Evolutionary conservation across 2,797 vertebrate genomes (phyloP).

Genomic region (Periparus ater): DNA sequence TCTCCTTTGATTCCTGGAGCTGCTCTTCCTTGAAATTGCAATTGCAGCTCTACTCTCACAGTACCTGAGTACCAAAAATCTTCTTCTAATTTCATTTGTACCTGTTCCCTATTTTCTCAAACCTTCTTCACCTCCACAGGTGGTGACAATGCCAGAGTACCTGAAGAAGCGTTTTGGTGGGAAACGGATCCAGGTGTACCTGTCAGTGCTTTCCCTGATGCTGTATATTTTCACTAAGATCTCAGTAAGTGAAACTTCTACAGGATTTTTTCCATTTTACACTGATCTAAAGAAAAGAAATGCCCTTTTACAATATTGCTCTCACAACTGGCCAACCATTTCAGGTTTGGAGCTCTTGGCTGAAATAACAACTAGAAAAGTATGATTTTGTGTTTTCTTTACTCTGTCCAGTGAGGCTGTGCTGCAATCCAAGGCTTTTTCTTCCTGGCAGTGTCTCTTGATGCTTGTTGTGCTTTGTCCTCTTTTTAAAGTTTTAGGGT

Average conservation of each 20-base stretch:
- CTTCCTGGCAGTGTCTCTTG: not conserved
- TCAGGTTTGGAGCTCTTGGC: not conserved
- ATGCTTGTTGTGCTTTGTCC: not conserved
- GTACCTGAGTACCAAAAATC: not conserved
- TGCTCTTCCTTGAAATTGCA: not conserved
- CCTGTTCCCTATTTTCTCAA: not conserved
- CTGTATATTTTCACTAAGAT: slow-evolving; percentile 91
- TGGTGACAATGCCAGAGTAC: slow-evolving; percentile 95
- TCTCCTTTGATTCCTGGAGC: not conserved
- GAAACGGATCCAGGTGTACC: slow-evolving; percentile 88
- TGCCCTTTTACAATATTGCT: not conserved
- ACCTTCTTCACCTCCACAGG: slow-evolving; percentile 68
- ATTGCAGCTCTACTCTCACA: not conserved
- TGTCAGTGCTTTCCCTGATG: slow-evolving; percentile 88
- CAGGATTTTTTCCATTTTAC: not conserved
- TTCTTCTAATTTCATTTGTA: not conserved
- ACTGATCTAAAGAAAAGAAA: not conserved
- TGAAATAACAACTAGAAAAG: not conserved
- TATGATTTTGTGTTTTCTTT: not conserved
- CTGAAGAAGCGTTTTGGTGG: slow-evolving; percentile 92
- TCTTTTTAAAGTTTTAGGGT: not conserved
- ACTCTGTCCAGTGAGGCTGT: not conserved
- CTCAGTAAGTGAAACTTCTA: slow-evolving; percentile 83
- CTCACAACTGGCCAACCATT: not conserved
- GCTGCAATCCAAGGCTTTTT: not conserved